Evolutionary conservation across 2,113 vertebrate genomes (phyloP).

Genomic region (Formicarius rufipectus): DNA sequence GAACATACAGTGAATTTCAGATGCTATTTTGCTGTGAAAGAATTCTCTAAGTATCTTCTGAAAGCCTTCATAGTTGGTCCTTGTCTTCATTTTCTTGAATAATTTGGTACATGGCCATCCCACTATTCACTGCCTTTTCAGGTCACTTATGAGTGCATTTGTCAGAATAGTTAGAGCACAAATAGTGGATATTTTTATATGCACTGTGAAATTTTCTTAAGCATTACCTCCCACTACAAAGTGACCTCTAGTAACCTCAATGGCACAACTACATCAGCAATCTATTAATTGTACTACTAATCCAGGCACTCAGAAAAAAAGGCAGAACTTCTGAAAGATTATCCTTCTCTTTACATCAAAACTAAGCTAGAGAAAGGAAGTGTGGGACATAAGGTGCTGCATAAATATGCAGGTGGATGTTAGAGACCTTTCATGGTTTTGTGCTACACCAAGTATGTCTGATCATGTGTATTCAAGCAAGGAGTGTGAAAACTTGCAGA

Average conservation of each 20-base stretch:
- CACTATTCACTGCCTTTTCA: not conserved
- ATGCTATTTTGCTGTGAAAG: not conserved
- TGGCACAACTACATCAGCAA: not conserved
- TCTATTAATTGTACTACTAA: not conserved
- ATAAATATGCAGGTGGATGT: not conserved
- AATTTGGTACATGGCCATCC: not conserved
- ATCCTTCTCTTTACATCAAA: not conserved
- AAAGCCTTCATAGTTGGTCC: not conserved
- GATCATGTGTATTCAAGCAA: not conserved
- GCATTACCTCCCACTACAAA: not conserved
- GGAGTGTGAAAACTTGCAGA: not conserved
- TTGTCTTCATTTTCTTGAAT: not conserved
- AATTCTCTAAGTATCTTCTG: not conserved
- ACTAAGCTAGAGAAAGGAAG: not conserved
- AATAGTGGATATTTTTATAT: not conserved
- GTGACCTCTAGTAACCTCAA: not conserved
- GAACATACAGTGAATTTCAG: not conserved
- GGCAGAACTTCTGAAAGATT: not conserved
- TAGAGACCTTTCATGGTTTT: not conserved
- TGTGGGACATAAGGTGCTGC: not conserved
- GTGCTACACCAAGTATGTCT: not conserved
- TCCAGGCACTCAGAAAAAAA: not conserved
- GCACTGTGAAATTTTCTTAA: not conserved
- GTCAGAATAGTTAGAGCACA: not conserved
- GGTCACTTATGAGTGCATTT: not conserved